Evolutionary conservation across 2,888 invertebrate species (phyloP), one percentile per base, ranked within the genome.

Genomic region (Heteromyza rotundicornis): DNA sequence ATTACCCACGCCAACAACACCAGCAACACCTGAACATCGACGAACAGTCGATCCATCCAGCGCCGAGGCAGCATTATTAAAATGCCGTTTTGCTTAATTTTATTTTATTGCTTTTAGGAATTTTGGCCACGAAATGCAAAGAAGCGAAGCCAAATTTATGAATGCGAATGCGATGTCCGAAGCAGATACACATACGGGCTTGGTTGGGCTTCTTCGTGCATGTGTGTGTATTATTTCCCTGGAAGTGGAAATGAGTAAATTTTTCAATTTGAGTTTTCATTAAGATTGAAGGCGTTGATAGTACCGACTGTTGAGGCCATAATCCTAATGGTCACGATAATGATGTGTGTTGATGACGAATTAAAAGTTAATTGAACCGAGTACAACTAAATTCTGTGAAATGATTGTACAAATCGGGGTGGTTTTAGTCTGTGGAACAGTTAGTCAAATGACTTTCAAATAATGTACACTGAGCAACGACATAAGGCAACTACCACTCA

Each of bases 11-110:
- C 72, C 71, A 57, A 54, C 59, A 52, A 47, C 47, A 47, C 22
- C 59, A 67, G 62, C 65, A 67, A 63, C 65, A 67, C 67, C 65
- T 63, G 50, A 16, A 55, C 40, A 40, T 32, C n/a, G 50, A 55
- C 35, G 40, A 62, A 54, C n/a, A 63, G 54, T 57, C 58, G 56
- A 40, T 60, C 36, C 44, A 62, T 19, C 49, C 17, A 57, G n/a
- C 16, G 20, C 8, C 17, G 54, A 40, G 60, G 61, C 65, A 71
- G 68, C 74, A 68, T 75, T 75, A 75, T 75, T 75, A 76, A 75
- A 77, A 75, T 75, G 73, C 73, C 77, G 77, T 76, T 76, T 76
- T 75, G 75, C 71, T 77, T 76, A 76, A 76, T 77, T 75, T 77
- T 65, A 74, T 75, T 77, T 76, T 76, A 76, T 76, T 74, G 69